Evolutionary conservation across 2,797 vertebrate genomes (phyloP), one percentile per base, ranked within the genome.

Genomic region (Phrynocephalus guinanensis): DNA sequence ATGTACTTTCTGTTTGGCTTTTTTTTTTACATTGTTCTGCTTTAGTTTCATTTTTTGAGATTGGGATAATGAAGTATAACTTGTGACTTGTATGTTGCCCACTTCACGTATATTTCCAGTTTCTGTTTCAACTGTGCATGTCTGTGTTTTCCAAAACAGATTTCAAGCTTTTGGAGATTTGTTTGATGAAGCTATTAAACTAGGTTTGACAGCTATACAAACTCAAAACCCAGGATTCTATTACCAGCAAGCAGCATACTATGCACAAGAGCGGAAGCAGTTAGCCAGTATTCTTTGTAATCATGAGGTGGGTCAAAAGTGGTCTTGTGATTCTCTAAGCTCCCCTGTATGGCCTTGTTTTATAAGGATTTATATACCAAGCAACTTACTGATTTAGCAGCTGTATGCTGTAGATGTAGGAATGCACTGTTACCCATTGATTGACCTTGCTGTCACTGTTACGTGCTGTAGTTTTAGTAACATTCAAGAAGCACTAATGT

Each of bases 171-270:
- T 99, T 92, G 98, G 99, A 15, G 99, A 99, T 94, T 97, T 99
- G 84, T 99, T 99, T 92, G 99, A 99, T 95, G 99, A 99, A 96
- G 99, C 99, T 0, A 99, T 99, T 88, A 99, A 99, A 91, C 95
- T 99, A 94, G 99, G 99, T 15, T 94, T 99, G 93, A 98, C 99
- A 0, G 99, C 99, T 76, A 99, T 99, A 93, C 99, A 99, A 92
- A 99, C 99, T 16, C 99, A 99, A 96, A 99, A 99, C 94, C 99
- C 99, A 71, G 99, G 99, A 33, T 99, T 99, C 93, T 99, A 99
- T 96, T 99, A 99, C 94, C 99, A 99, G 94, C 99, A 99, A 93
- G 98, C 98, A 82, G 98, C 99, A 0, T 98, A 97, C 92, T 99
- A 99, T 44, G 98, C 98, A 30, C 99, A 99, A 96, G 99, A 99